Conservation (phyloP, 2,113 vertebrate species). For the Brachypteracias leptosomus region DNA sequence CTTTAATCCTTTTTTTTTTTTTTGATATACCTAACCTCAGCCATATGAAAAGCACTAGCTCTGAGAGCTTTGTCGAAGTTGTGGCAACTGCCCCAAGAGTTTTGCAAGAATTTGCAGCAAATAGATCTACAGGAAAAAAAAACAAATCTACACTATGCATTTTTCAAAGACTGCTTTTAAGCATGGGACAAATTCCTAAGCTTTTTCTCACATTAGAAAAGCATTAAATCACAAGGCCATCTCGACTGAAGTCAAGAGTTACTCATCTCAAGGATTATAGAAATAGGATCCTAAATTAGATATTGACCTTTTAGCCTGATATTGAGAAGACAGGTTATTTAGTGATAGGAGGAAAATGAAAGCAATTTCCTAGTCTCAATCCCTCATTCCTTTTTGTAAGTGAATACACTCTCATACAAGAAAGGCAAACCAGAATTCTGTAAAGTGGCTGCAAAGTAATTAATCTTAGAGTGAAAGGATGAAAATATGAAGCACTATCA, state of each 20-base stretch:
- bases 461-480: neutral
- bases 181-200: neutral
- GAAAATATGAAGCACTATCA: neutral
- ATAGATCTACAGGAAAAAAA: neutral
- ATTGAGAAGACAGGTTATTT: constrained; percentile 5
- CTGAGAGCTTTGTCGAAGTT: neutral
- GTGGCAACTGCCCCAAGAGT: neutral
- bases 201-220: neutral
- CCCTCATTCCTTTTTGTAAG: neutral
- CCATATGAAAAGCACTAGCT: neutral
- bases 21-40: neutral
- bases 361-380: constrained; percentile 6
- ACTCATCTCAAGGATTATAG: neutral
- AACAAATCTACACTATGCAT: neutral
- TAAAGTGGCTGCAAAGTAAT: neutral
- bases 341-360: neutral
- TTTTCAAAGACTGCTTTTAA: neutral
- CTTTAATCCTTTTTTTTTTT: neutral
- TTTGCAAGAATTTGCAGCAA: neutral
- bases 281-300: constrained; percentile 25
- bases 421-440: neutral
- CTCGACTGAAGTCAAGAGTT: neutral
- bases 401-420: neutral
- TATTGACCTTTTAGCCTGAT: constrained; percentile 21
- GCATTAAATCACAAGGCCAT: neutral